phyloP scores from a whole-genome alignment of 2,888 invertebrate genomes.

The Deilephila elpenor region DNA sequence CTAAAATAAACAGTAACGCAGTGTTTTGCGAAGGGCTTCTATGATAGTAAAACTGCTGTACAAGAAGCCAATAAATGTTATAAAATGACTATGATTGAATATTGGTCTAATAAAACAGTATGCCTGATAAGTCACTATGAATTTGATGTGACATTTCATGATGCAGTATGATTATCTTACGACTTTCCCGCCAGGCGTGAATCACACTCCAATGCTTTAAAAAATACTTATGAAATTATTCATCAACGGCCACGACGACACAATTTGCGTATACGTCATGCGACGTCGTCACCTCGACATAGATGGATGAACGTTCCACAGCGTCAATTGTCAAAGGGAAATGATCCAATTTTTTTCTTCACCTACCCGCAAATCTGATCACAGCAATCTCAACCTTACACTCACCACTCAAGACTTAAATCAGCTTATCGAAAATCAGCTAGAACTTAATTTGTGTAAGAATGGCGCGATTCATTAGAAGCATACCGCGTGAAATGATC shows the following conservation, averaged over 20 bases:
- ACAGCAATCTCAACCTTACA: constrained; percentile 37
- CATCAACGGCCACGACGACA: constrained; percentile 37
- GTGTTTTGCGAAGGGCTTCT: no score
- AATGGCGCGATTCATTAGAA: constrained; percentile 53
- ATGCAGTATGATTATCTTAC: no score
- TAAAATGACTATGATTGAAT: no score
- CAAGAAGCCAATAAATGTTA: no score
- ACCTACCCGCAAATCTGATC: constrained; percentile 34
- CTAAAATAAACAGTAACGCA: no score
- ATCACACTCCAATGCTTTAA: not conserved
- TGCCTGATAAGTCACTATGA: no score
- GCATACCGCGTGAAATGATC: constrained; percentile 50
- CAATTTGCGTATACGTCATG: constrained; percentile 33
- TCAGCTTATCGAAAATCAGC: constrained; percentile 39
- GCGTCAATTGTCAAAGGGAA: constrained; percentile 64
- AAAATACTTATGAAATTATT: no score
- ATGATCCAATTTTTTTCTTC: constrained; percentile 59
- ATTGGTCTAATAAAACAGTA: no score
- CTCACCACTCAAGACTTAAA: constrained; percentile 32
- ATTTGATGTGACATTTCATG: no score
- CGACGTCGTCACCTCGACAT: constrained; percentile 44
- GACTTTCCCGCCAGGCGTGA: not conserved
- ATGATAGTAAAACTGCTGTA: no score
- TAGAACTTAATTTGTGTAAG: constrained; percentile 58
- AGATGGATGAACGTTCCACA: constrained; percentile 66